Evolutionary conservation across 2,888 invertebrate species (phyloP).

Genomic region (Philereme vetulata): DNA sequence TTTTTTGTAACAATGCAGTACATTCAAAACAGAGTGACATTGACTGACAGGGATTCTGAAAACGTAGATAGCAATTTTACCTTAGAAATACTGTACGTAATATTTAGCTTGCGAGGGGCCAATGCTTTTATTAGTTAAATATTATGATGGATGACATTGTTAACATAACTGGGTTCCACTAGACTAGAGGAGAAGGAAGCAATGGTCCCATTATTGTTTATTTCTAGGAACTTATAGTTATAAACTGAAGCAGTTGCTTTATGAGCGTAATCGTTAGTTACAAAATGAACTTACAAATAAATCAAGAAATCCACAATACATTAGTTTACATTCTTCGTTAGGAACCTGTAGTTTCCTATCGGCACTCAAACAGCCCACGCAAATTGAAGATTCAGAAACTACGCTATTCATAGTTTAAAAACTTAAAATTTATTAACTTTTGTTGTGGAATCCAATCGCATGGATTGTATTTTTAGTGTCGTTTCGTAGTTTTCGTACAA

Average conservation of each 20-base stretch:
- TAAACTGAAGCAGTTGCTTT: too few relatives aligned
- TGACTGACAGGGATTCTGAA: conserved; percentile 24
- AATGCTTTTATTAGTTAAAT: not conserved
- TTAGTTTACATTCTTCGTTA: conserved; percentile 42
- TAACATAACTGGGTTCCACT: not conserved
- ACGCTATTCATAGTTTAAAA: conserved; percentile 8
- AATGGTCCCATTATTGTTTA: not conserved
- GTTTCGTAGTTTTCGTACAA: too few relatives aligned
- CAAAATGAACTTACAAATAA: conserved; percentile 43
- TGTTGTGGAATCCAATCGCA: too few relatives aligned
- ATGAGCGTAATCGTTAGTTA: too few relatives aligned
- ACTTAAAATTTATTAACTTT: too few relatives aligned
- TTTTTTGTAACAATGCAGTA: conserved; percentile 42
- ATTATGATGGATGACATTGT: not conserved
- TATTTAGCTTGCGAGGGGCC: not conserved
- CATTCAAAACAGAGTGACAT: conserved; percentile 61
- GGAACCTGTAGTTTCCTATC: conserved; percentile 46
- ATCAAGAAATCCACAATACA: conserved; percentile 46
- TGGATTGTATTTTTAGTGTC: too few relatives aligned
- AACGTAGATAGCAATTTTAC: not conserved
- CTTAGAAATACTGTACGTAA: not conserved
- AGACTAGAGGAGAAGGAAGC: not conserved
- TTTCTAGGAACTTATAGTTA: not conserved
- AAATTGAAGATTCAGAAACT: conserved; percentile 8
- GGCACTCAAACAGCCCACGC: conserved; percentile 41